phyloP scores from a whole-genome alignment of 2,797 vertebrate genomes.

The Holocentrus rufus region DNA sequence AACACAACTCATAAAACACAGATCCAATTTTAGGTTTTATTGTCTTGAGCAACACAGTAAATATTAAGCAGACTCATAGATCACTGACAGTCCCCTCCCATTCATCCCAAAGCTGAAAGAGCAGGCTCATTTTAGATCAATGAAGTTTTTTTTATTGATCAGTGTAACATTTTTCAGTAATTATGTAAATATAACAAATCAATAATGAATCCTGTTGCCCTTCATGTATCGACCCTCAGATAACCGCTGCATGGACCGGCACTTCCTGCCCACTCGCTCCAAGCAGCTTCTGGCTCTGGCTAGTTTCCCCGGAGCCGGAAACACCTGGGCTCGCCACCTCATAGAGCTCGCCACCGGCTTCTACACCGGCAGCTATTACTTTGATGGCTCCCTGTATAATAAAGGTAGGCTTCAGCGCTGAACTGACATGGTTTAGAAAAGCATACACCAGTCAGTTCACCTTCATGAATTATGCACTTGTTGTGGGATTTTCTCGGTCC shows the following conservation, averaged over 20 bases:
- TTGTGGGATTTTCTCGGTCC: constrained; percentile 12
- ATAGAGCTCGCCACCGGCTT: constrained; percentile 95
- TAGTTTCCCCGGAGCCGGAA: constrained; percentile 95
- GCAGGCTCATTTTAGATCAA: background rate
- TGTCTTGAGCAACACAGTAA: background rate
- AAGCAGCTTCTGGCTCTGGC: constrained; percentile 92
- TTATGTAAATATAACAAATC: constrained; percentile 1
- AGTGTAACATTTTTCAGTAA: background rate
- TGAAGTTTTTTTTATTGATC: background rate
- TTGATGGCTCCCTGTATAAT: constrained; percentile 97
- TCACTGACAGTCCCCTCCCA: background rate
- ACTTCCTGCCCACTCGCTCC: constrained; percentile 88
- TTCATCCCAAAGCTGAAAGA: background rate
- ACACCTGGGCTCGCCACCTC: constrained; percentile 97
- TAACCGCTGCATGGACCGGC: constrained; percentile 96
- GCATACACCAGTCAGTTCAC: background rate
- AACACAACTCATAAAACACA: background rate
- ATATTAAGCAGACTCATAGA: constrained; percentile 4
- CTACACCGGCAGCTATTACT: constrained; percentile 98
- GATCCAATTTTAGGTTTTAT: background rate
- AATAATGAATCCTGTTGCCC: background rate
- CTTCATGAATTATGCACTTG: constrained; percentile 5
- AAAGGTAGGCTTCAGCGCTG: constrained; percentile 83
- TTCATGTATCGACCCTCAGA: constrained; percentile 79
- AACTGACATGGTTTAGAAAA: background rate